A percentile compares a stretch with the other conserved stretches of the same genome.
Evolutionary conservation across 2,888 invertebrate genomes (phyloP).

Genomic region (Lobophora halterata): DNA sequence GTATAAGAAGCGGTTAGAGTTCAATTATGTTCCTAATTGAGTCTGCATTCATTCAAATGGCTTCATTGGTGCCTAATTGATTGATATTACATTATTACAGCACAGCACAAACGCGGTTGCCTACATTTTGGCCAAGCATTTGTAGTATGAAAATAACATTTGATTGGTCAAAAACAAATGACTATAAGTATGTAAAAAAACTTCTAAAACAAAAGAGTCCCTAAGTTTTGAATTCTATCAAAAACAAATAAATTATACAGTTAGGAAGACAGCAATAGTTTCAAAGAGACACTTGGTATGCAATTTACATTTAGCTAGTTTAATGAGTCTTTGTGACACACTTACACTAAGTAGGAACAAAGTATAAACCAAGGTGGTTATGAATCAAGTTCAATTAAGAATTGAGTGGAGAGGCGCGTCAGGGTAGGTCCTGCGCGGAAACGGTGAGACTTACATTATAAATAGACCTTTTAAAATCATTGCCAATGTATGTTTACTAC

Average conservation of each 20-base stretch:
- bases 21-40: conserved; percentile 23
- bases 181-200: conserved; percentile 1
- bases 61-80: conserved; percentile 23
- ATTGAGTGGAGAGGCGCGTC: conserved; percentile 32
- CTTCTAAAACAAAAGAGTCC: neutral
- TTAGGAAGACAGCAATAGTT: too few relatives aligned
- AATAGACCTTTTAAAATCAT: conserved; percentile 64
- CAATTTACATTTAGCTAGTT: neutral
- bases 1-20: conserved; percentile 24
- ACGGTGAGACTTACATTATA: conserved; percentile 55
- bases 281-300: neutral
- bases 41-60: conserved; percentile 15
- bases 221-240: too few relatives aligned
- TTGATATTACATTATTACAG: conserved; percentile 19
- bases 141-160: too few relatives aligned
- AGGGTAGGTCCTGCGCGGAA: conserved; percentile 64
- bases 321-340: conserved; percentile 5
- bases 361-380: conserved; percentile 15
- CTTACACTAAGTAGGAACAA: conserved; percentile 5
- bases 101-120: too few relatives aligned
- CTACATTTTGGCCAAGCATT: too few relatives aligned
- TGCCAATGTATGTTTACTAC: conserved; percentile 68
- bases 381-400: conserved; percentile 28
- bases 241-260: too few relatives aligned
- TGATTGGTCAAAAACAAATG: too few relatives aligned